Evolutionary conservation across 2,797 vertebrate genomes (phyloP), one percentile per base, ranked within the genome.

Genomic region (Lithobates pipiens): DNA sequence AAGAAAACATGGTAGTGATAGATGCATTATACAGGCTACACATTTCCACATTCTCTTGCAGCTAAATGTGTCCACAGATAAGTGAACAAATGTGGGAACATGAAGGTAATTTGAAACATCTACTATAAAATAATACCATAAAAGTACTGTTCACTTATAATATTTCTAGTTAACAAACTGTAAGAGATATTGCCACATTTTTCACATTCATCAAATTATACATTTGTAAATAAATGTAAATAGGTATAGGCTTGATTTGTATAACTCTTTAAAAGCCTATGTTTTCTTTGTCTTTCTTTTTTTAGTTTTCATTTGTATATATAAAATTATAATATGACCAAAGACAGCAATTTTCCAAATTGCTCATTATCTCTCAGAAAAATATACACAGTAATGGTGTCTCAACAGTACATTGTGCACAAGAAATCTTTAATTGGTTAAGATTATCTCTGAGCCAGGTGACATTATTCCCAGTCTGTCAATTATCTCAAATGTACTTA

Each of bases 401-500:
- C 32, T 54, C 21, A 10, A 25, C 15, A 72, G 23, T 29, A 73
- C n/a, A 74, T 27, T 65, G 70, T 44, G 25, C 16, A 63, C 11
- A 23, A 44, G 32, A 82, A 63, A 63, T 29, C 10, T 44, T 74
- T 65, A 74, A 74, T 74, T 82, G 57, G 54, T 44, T 29, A 23
- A 74, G 71, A 82, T 74, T 39, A 82, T 63, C 57, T 74, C 5
- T 65, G 10, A 73, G 34, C 39, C 46, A 46, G 34, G 32, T 82
- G 25, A 82, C 57, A 82, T 42, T 63, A 74, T 74, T 74, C 69
- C 25, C 42, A 44, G 25, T 8, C 25, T 74, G 80, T 32, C 70
- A 74, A 44, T 74, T 73, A 74, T 21, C 54, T 65, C 36, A 42
- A 42, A 74, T 73, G 80, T 67, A 57, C 68, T 72, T 81, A 72